Base-by-base conservation (phyloP, 2,797 vertebrate genomes). In the Gallinago stenura region DNA sequence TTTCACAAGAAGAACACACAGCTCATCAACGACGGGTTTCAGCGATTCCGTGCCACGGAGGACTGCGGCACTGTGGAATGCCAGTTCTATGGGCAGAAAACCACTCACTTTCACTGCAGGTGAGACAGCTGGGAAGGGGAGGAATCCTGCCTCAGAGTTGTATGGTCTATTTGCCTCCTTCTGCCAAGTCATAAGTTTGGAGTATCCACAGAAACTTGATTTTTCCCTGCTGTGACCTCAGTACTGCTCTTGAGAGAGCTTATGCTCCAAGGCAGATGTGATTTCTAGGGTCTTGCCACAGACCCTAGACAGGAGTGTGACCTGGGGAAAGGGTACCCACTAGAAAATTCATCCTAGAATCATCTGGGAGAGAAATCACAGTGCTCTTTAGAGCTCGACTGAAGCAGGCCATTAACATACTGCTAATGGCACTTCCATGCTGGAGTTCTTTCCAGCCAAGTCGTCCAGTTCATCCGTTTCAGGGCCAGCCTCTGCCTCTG, bases 31-130 rank as follows among this genome's bases (percentile, higher is more conserved):
- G 99, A 99, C 0, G 99, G 99, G 95, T 99, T 99, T 98, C 99
- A 99, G 98, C 99, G 99, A 93, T 99, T 99, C 97, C 99, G 99
- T 4, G 99, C 99, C 90, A 99, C 99, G 0, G 99, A 99, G 97
- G 99, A 99, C 97, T 99, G 99, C 0, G 99, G 99, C 95, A 99
- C 99, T 0, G 99, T 99, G 4, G 99, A 98, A 45, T 99, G 99
- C 96, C 99, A 99, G 97, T 99, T 99, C 98, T 99, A 99, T 0
- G 99, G 99, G 46, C 99, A 99, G 98, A 99, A 99, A 98, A 99
- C 99, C 89, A 99, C 99, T 10, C 99, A 99, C 98, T 99, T 99
- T 97, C 99, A 99, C 97, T 99, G 99, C 99, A 99, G 99, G 99
- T 99, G 89, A 97, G 91, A 15, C 13, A 72, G 51, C 45, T 26